Evolutionary conservation across 2,888 invertebrate species (phyloP), one percentile per base, ranked within the genome.

Genomic region (Cosmia pyralina): DNA sequence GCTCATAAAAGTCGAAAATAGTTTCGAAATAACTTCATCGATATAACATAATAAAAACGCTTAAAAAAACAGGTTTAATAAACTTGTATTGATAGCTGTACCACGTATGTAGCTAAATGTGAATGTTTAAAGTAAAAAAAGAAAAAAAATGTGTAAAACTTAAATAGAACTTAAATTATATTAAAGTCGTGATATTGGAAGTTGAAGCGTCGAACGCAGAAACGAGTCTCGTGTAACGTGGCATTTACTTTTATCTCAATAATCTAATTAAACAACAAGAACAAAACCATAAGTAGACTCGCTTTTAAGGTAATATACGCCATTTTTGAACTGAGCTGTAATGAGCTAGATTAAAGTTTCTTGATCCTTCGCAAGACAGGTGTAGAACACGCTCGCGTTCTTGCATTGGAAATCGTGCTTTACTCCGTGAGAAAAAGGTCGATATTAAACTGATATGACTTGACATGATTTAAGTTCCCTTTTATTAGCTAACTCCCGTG

Each of bases 351-450:
- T 93, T 93, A 92, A 90, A 93, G 93, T 94, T 93, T 91, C 93
- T 93, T 92, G 92, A 93, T 95, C 91, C 91, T 92, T 90, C 83
- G 78, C 88, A 59, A 88, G 91, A 94, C 95, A 95, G 94, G 95
- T 95, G 95, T 92, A 92, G 89, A 89, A 80, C 86, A 88, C 86
- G 87, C 84, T 85, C 73, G 73, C 68, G 68, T 69, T 77, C 64
- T 77, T 83, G 59, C 87, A 87, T 79, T 81, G 72, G 55, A 93
- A 91, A 88, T 88, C 86, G 81, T 86, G 77, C 84, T 85, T 81
- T 89, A 87, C 62, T 22, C 44, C 77, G 76, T 88, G 85, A 78
- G 76, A 84, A 90, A 89, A 93, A 85, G 88, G 92, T 88, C 79
- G 77, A 85, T 90, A 90, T 92, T 83, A 71, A 87, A 79, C 79